Base-by-base conservation (phyloP, 2,797 vertebrate genomes). In the Amblyopsis hoosieri region DNA sequence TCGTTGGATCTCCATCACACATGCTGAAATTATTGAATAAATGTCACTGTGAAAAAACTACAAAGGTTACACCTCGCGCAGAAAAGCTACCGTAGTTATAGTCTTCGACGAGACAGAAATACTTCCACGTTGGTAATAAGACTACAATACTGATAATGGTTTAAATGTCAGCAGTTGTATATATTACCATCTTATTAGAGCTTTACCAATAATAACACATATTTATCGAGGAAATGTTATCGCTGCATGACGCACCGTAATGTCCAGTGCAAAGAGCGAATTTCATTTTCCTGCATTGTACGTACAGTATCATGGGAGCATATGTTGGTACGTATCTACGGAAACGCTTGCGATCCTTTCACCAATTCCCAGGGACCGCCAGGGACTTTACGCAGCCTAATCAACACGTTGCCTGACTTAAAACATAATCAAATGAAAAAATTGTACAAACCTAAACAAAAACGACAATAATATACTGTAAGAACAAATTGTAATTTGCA, bases 271-370 rank as follows among this genome's bases (percentile, higher is more conserved):
- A 31, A 7, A 45, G 45, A 69, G 60, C 29, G 62, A 17, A 45
- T 13, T 2, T 15, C 13, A 46, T 23, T 45, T 54, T 55, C 64
- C 67, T 56, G 31, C 46, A 53, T 42, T 68, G 66, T 23, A 54
- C 54, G 14, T n/a, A 14, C 12, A 59, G 78, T 66, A 75, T 85
- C 85, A 75, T 15, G 85, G 80, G 87, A 89, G 62, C 79, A 74
- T 79, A 78, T 90, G 86, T 87, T 89, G 67, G 74, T 81, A 72
- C 52, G 89, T 91, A 81, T 76, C 90, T 86, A 91, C 91, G 88
- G 90, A 62, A 89, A 92, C 91, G 66, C 12, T 46, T 1, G 60
- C 52, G 51, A 65, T 67, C 71, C 71, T 66, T 72, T 69, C 58
- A 19, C 49, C 48, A 57, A 67, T 62, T 69, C 13, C 54, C 54